Conservation (phyloP, 2,113 vertebrate species). For the Pluvianellus socialis region DNA sequence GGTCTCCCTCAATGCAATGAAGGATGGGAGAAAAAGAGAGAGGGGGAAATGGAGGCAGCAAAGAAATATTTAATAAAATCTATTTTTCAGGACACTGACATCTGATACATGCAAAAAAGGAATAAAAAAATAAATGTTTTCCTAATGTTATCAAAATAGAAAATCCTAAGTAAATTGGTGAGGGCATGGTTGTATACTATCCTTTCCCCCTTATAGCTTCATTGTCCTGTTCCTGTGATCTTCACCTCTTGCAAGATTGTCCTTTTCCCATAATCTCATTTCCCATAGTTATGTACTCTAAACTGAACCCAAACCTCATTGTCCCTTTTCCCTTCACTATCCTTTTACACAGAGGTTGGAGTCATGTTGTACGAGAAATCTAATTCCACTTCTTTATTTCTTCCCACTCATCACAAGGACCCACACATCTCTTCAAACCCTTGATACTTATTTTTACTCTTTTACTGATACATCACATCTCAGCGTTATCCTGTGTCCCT, state of each 20-base stretch:
- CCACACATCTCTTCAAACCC: not conserved
- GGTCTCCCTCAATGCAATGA: not conserved
- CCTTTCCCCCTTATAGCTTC: not conserved
- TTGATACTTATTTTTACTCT: not conserved
- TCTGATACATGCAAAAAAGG: not conserved
- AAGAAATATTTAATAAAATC: not conserved
- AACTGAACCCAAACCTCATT: not conserved
- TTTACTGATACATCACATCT: not conserved
- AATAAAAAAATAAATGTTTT: not conserved
- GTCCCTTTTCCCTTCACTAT: not conserved
- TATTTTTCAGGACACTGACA: not conserved
- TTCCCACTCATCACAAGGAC: not conserved
- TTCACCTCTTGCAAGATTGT: not conserved
- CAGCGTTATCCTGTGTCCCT: not conserved
- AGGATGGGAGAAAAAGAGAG: not conserved
- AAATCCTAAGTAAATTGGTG: not conserved
- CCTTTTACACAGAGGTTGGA: not conserved
- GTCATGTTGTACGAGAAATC: not conserved
- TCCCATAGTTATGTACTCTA: not conserved
- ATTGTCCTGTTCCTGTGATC: not conserved
- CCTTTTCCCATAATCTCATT: not conserved
- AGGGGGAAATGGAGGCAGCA: accelerated
- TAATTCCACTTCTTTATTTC: not conserved
- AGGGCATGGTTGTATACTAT: not conserved
- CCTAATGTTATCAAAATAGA: not conserved